A percentile compares a stretch with the other conserved stretches of the same genome.
phyloP scores from a whole-genome alignment of 2,113 vertebrate genomes.

The Phainopepla nitens region DNA sequence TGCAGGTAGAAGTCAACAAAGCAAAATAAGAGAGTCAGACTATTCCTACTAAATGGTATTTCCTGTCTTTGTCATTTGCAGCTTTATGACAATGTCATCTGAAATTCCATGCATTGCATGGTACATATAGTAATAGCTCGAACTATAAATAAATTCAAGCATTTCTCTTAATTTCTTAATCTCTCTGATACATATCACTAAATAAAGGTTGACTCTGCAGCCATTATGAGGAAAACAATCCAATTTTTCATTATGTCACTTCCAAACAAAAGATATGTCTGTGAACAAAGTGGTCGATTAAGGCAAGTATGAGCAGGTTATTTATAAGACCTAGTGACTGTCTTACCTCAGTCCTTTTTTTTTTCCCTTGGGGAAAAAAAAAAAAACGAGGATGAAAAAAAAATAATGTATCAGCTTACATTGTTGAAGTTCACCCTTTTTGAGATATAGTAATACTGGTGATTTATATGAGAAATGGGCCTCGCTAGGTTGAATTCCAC shows the following conservation, averaged over 20 bases:
- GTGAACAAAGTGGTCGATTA: neutral
- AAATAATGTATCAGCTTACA: neutral
- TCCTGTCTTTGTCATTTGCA: neutral
- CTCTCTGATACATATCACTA: neutral
- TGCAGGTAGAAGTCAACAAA: neutral
- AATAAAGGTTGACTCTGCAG: neutral
- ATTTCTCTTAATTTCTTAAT: neutral
- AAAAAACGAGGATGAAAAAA: neutral
- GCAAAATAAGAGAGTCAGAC: neutral
- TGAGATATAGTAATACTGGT: neutral
- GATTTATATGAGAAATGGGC: neutral
- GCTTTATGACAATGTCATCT: neutral
- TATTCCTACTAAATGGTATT: neutral
- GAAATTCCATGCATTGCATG: neutral
- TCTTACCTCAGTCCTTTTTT: neutral
- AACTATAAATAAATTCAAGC: neutral
- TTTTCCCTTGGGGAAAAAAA: neutral
- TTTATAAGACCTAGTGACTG: neutral
- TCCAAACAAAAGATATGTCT: neutral
- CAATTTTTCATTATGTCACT: neutral
- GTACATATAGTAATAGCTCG: neutral
- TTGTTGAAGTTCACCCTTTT: neutral
- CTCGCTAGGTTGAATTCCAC: neutral
- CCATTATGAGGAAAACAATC: neutral
- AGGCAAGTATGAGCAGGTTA: neutral